These are phyloP conservation scores for Carassius gibelio DNA, from an alignment of 2,113 vertebrate species.

Conservation along the genomic window DNA sequence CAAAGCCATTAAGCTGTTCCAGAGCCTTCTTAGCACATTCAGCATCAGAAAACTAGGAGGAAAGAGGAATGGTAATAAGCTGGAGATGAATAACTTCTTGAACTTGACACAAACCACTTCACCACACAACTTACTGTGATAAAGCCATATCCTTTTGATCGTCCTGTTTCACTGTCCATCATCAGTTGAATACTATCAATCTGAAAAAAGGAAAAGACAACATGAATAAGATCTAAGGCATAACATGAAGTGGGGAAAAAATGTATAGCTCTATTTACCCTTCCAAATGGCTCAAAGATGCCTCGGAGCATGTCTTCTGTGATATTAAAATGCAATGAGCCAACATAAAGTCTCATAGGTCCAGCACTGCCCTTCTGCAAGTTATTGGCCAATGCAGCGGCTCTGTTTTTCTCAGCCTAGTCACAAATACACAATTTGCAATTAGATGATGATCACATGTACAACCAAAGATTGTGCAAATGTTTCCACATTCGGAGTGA, in stretches of 20 bases:
- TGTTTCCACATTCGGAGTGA: not conserved
- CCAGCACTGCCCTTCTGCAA: slow-evolving; percentile 90
- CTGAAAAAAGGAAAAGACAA: slow-evolving; percentile 43
- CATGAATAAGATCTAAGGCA: not conserved
- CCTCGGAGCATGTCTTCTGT: slow-evolving; percentile 97
- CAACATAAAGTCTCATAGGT: slow-evolving; percentile 93
- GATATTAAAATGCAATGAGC: slow-evolving; percentile 96
- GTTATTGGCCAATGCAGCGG: slow-evolving; percentile 92
- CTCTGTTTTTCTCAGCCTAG: slow-evolving; percentile 96
- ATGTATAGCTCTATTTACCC: slow-evolving; percentile 71
- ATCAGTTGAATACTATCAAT: slow-evolving; percentile 98
- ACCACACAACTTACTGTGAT: slow-evolving; percentile 85
- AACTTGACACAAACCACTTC: not conserved
- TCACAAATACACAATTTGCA: not conserved
- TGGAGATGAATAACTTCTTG: too few relatives aligned
- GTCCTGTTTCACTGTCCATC: slow-evolving; percentile 95
- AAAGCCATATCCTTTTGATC: slow-evolving; percentile 96
- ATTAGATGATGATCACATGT: not conserved
- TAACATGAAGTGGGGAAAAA: not conserved
- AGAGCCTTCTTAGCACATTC: slow-evolving; percentile 97
- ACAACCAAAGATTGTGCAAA: not conserved
- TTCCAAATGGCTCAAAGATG: slow-evolving; percentile 96
- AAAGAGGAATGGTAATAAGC: not conserved
- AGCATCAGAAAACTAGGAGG: slow-evolving; percentile 87
- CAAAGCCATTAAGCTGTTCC: slow-evolving; percentile 95